Evolutionary conservation across 2,888 invertebrate genomes (phyloP).

Genomic region (Tortrix viridana): DNA sequence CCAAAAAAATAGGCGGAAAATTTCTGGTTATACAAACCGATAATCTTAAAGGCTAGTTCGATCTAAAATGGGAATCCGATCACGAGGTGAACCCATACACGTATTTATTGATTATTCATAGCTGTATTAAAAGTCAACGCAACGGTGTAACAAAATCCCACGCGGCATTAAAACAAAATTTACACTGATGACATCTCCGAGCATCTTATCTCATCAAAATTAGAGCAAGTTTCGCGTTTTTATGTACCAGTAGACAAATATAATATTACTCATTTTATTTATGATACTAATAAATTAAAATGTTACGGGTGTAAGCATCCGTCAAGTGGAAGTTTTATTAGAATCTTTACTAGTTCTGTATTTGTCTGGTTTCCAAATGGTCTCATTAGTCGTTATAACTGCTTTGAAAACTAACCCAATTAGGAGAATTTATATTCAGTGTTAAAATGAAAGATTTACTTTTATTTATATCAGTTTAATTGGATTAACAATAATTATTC

Average conservation of each 20-base stretch:
- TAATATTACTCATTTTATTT: slow-evolving; percentile 40
- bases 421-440: slow-evolving; percentile 3
- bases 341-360: slow-evolving; percentile 23
- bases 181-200: slow-evolving; percentile 46
- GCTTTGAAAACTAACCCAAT: slow-evolving; percentile 23
- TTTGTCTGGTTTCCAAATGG: slow-evolving; percentile 24
- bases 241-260: slow-evolving; percentile 42
- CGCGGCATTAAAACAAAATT: slow-evolving; percentile 47
- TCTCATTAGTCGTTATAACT: slow-evolving; percentile 21
- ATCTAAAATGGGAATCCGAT: slow-evolving; percentile 23
- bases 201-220: slow-evolving; percentile 48
- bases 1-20: slow-evolving; percentile 1
- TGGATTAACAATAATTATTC: background rate
- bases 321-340: slow-evolving; percentile 37
- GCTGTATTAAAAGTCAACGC: slow-evolving; percentile 35
- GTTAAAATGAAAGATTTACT: background rate
- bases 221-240: slow-evolving; percentile 46
- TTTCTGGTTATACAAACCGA: background rate
- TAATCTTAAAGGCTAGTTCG: slow-evolving; percentile 19
- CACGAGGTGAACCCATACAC: slow-evolving; percentile 14
- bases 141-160: slow-evolving; percentile 42
- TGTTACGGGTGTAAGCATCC: slow-evolving; percentile 45
- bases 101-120: slow-evolving; percentile 37
- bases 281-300: slow-evolving; percentile 47
- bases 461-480: slow-evolving; percentile 7